Evolutionary conservation across 2,113 vertebrate genomes (phyloP).

Genomic region (Eclectus roratus): DNA sequence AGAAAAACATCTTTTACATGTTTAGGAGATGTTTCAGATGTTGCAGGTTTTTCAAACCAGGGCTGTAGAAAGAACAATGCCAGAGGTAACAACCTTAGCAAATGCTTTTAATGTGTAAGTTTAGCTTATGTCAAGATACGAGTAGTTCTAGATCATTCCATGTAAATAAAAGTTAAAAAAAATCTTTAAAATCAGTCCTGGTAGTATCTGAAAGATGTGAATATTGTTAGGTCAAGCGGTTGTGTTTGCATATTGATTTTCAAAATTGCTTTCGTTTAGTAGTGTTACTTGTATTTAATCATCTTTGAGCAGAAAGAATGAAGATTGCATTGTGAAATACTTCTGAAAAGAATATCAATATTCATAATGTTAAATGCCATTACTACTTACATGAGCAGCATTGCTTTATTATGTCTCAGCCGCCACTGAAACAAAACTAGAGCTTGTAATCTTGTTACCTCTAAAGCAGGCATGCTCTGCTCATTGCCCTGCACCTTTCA

Average conservation of each 20-base stretch:
- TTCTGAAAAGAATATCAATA: not conserved
- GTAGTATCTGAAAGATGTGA: not conserved
- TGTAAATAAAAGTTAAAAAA: not conserved
- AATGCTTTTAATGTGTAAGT: not conserved
- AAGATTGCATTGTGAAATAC: not conserved
- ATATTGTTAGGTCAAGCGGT: not conserved
- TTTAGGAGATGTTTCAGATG: not conserved
- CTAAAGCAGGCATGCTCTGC: not conserved
- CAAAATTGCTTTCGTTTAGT: not conserved
- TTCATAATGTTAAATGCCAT: not conserved
- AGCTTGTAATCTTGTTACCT: not conserved
- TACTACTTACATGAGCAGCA: not conserved
- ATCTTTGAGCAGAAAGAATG: not conserved
- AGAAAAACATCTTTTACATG: not conserved
- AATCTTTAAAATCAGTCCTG: not conserved
- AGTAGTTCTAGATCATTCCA: not conserved
- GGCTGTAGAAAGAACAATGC: not conserved
- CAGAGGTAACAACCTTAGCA: not conserved
- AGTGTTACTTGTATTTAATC: not conserved
- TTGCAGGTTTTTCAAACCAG: not conserved
- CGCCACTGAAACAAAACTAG: not conserved
- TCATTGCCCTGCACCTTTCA: not conserved
- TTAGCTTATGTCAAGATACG: not conserved
- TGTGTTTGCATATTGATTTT: not conserved
- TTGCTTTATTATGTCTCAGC: not conserved